These are phyloP conservation scores for Crocidura indochinensis DNA, from an alignment of 2,797 vertebrate genomes.

Conservation along the genomic window DNA sequence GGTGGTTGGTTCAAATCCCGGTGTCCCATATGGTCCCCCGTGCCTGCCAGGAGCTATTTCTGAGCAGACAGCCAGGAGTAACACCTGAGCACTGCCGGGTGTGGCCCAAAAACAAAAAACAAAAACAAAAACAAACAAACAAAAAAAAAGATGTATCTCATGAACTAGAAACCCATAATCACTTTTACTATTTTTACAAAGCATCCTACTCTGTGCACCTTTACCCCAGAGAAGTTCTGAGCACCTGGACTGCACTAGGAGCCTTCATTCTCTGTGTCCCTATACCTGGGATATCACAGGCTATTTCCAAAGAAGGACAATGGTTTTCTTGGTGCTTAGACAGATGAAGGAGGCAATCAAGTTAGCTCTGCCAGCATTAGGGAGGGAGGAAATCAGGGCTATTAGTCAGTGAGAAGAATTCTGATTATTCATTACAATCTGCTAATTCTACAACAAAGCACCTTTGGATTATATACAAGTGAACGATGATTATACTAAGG, in stretches of 20 bases:
- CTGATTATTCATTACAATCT: not conserved
- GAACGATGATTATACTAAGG: not conserved
- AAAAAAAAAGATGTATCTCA: not conserved
- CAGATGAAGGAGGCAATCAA: not conserved
- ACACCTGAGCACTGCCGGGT: too few relatives aligned
- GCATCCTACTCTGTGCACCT: not conserved
- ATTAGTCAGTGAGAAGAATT: not conserved
- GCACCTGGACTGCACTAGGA: not conserved
- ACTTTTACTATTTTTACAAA: not conserved
- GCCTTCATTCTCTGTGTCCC: not conserved
- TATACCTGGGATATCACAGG: not conserved
- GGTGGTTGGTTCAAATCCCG: too few relatives aligned
- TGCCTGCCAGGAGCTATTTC: too few relatives aligned
- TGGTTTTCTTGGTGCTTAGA: not conserved
- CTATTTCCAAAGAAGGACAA: constrained; percentile 16
- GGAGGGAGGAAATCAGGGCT: not conserved
- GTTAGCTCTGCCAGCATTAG: not conserved
- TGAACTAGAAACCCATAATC: not conserved
- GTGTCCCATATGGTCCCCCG: too few relatives aligned
- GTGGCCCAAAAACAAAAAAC: too few relatives aligned
- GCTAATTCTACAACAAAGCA: constrained; percentile 27
- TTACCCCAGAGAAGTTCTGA: not conserved
- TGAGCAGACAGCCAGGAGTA: too few relatives aligned
- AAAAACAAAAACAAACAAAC: too few relatives aligned
- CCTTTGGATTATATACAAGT: constrained; percentile 32